Base-by-base conservation (phyloP, 2,888 invertebrate genomes). In the Neoaliturus tenellus region DNA sequence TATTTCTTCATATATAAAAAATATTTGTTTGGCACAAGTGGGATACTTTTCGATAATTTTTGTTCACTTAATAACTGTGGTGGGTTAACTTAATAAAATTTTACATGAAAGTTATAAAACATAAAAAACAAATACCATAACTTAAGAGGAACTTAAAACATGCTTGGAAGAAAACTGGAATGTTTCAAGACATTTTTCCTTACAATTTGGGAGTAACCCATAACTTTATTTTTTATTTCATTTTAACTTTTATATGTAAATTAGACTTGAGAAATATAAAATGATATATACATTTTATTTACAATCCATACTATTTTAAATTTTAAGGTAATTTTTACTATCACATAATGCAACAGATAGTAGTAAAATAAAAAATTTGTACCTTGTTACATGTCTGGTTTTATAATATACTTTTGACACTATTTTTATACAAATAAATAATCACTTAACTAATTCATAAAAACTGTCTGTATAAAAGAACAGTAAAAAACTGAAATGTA, bases 301-400 rank as follows among this genome's bases (percentile, higher is more conserved):
- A n/a, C n/a, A n/a, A n/a, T n/a, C n/a, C n/a, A n/a, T n/a, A n/a
- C n/a, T n/a, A n/a, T n/a, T 20, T 17, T 20, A 33, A 71, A 48
- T 3, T 75, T 48, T 75, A 23, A 44, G 51, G 31, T 75, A 28
- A 62, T 62, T 28, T 62, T 28, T 28, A 51, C 28, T 31, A 28
- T 62, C 28, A 31, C 62, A 62, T 3, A 62, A 12, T 17, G 62
- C n/a, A n/a, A n/a, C n/a, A 62, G 1, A 14, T 55, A 4, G 6
- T 5, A 62, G 25, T 1, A 62, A 62, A 28, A 28, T 71, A n/a
- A 20, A 6, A 23, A 39, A 71, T 71, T 71, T 71, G 71, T 39
- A 71, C 71, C 71, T 71, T 71, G 71, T 8, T 39, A 71, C 71
- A 71, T 39, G 71, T 71, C 71, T 71, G 71, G 71, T 71, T 71